Evolutionary conservation across 1,140 invertebrate species (phyloP).

Genomic region (Rhagoletis pomonella): DNA sequence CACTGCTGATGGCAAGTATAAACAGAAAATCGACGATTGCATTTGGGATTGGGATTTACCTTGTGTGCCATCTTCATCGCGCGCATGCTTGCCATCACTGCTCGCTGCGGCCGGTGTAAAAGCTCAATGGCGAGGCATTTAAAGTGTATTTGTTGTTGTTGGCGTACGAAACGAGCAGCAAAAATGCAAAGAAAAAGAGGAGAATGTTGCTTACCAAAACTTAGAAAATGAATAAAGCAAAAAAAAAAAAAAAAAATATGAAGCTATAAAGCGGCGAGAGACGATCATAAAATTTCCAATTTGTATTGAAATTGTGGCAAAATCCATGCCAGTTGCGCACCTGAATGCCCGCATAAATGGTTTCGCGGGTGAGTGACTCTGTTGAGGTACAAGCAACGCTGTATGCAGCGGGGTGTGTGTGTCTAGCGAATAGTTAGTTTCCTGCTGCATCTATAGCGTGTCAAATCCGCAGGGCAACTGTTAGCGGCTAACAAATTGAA

Average conservation of each 20-base stretch:
- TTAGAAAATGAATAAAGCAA: too few species aligned
- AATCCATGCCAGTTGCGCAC: conserved; percentile 49
- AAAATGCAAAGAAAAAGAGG: too few species aligned
- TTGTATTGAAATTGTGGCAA: conserved; percentile 54
- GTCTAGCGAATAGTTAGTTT: not conserved
- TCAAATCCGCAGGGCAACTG: conserved; percentile 10
- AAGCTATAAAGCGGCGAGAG: not conserved
- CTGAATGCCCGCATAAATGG: conserved; percentile 41
- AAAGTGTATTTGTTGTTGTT: too few species aligned
- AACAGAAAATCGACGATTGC: conserved; percentile 41
- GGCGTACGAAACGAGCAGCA: too few species aligned
- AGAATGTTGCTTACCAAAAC: too few species aligned
- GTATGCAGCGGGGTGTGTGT: not conserved
- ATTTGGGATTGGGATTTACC: conserved; percentile 51
- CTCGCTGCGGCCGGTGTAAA: not conserved
- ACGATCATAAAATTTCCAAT: conserved; percentile 49
- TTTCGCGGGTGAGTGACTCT: not conserved
- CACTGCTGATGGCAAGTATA: conserved; percentile 12
- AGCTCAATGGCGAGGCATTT: too few species aligned
- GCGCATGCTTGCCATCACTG: not conserved
- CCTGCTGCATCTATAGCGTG: not conserved
- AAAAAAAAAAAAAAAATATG: too few species aligned
- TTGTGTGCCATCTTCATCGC: not conserved
- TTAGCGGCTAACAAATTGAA: conserved; percentile 45
- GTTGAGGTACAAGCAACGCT: too few species aligned